Conservation (phyloP, 2,888 invertebrate genomes). For the Polyommatus icarus region DNA sequence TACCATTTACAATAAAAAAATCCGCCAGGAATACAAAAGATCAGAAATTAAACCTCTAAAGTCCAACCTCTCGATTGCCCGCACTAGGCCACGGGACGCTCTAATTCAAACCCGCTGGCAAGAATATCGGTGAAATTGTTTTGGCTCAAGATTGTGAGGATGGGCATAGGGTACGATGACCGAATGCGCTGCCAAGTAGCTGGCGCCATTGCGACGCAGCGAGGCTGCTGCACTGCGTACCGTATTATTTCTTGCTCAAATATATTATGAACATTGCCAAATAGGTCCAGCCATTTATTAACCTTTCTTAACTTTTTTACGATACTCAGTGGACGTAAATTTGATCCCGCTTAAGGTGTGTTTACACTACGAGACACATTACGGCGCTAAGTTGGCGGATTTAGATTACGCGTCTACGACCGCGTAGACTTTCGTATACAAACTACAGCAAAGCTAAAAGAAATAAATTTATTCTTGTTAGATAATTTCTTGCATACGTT, state of each 20-base stretch:
- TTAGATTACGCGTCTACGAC: neutral
- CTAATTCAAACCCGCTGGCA: constrained; percentile 52
- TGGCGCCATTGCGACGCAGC: constrained; percentile 76
- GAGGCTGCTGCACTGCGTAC: constrained; percentile 75
- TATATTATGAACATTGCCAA: constrained; percentile 67
- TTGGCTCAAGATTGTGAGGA: constrained; percentile 70
- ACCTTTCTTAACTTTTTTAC: constrained; percentile 39
- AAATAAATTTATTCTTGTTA: no score
- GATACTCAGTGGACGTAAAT: constrained; percentile 36
- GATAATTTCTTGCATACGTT: no score
- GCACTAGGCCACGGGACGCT: constrained; percentile 3
- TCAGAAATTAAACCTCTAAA: neutral
- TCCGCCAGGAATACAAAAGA: neutral
- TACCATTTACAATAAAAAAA: neutral
- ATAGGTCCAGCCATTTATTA: constrained; percentile 52
- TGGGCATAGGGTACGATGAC: constrained; percentile 74
- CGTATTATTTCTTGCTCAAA: constrained; percentile 57
- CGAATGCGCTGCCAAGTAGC: constrained; percentile 73
- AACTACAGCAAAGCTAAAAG: no score
- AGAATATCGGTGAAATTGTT: constrained; percentile 78
- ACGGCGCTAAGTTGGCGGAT: neutral
- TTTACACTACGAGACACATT: neutral
- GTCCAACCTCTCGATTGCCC: neutral
- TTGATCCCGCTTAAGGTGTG: constrained; percentile 2
- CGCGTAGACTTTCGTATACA: no score